Conservation (phyloP, 2,888 invertebrate genomes). For the Tyria jacobaeae region DNA sequence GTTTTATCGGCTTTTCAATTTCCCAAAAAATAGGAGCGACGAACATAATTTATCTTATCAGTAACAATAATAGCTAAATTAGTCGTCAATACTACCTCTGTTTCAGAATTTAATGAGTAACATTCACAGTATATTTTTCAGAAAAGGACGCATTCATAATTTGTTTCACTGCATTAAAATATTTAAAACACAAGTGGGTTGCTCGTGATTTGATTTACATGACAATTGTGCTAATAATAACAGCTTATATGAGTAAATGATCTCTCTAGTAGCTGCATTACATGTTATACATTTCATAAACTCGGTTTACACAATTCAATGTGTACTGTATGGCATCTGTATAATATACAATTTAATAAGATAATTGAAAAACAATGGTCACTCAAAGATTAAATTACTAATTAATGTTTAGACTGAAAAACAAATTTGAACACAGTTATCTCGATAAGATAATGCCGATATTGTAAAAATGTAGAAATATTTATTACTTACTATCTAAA, state of each 20-base stretch:
- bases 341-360: neutral
- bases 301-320: neutral
- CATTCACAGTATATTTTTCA: neutral
- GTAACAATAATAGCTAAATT: neutral
- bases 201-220: slow-evolving; percentile 40
- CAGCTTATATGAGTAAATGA: neutral
- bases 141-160: neutral
- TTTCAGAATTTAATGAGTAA: neutral
- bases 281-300: neutral
- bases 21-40: neutral
- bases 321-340: neutral
- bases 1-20: neutral
- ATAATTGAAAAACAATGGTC: too few relatives aligned
- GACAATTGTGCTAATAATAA: slow-evolving; percentile 28
- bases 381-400: too few relatives aligned
- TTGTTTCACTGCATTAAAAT: slow-evolving; percentile 11
- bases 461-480: too few relatives aligned
- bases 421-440: too few relatives aligned
- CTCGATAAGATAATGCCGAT: too few relatives aligned
- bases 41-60: slow-evolving; percentile 5
- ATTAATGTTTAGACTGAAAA: too few relatives aligned
- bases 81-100: too few relatives aligned
- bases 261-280: neutral
- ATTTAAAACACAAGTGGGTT: slow-evolving; percentile 22
- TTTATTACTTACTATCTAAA: too few relatives aligned